These are phyloP conservation scores for Heterodera schachtii DNA, from an alignment of 1,140 invertebrate genomes.

Conservation along the genomic window DNA sequence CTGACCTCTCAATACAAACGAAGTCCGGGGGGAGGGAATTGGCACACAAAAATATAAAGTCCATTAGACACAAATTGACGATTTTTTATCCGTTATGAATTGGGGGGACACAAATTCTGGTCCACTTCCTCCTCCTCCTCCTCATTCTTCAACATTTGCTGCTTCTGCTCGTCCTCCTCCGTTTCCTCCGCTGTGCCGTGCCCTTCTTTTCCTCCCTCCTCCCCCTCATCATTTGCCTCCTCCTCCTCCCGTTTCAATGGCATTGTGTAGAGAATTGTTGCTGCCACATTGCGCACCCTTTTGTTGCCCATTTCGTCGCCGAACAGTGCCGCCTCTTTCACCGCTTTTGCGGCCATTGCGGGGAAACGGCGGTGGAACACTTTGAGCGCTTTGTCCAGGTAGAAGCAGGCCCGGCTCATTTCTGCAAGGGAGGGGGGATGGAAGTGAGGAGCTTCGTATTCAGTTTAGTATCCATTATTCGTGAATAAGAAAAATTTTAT, in stretches of 20 bases:
- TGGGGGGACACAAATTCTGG: too few relatives aligned
- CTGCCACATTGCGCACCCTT: neutral
- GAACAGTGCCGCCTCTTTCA: neutral
- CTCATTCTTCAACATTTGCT: too few relatives aligned
- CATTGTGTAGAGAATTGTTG: slow-evolving; percentile 3
- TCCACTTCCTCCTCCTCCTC: too few relatives aligned
- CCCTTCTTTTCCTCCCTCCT: neutral
- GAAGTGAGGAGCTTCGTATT: too few relatives aligned
- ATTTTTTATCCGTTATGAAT: too few relatives aligned
- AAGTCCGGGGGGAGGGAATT: too few relatives aligned
- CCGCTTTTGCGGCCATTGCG: neutral
- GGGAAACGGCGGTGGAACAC: neutral
- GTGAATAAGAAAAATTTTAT: too few relatives aligned
- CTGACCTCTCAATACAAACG: too few relatives aligned
- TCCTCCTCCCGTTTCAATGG: neutral
- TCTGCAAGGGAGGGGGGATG: neutral
- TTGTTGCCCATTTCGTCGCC: neutral
- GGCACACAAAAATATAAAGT: too few relatives aligned
- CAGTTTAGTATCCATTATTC: too few relatives aligned
- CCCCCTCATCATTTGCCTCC: neutral
- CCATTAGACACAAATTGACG: too few relatives aligned
- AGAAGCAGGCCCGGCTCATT: neutral
- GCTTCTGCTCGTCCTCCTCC: too few relatives aligned
- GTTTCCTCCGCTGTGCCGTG: neutral
- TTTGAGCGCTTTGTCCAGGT: neutral